Evolutionary conservation across 2,797 vertebrate genomes (phyloP).

Genomic region (Melanotaenia boesemani): DNA sequence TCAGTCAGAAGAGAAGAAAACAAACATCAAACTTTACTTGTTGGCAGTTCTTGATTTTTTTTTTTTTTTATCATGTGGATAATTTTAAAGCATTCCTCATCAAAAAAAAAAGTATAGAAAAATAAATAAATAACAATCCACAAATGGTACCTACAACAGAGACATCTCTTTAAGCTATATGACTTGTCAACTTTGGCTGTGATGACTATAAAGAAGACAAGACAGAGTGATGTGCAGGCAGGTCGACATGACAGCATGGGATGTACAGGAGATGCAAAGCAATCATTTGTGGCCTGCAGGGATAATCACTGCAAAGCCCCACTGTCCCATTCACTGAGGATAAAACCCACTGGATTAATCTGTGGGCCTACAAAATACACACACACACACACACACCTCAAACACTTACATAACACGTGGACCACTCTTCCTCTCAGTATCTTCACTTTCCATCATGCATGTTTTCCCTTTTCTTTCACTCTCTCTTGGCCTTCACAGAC

Average conservation of each 20-base stretch:
- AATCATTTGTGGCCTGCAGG: conserved; percentile 83
- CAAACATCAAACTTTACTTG: background rate
- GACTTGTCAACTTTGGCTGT: conserved; percentile 1
- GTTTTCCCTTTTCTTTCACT: conserved; percentile 57
- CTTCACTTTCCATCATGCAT: conserved; percentile 47
- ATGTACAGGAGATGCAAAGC: conserved; percentile 77
- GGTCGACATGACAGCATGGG: conserved; percentile 44
- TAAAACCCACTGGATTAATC: conserved; percentile 83
- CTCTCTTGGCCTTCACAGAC: conserved; percentile 20
- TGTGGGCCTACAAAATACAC: conserved; percentile 76
- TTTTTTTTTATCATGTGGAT: background rate
- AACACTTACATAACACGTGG: conserved; percentile 74
- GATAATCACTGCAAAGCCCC: conserved; percentile 84
- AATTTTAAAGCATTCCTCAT: background rate
- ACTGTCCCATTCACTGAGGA: conserved; percentile 83
- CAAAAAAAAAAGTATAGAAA: background rate
- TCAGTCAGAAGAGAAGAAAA: background rate
- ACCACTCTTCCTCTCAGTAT: conserved; percentile 48
- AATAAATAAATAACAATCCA: background rate
- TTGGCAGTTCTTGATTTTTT: background rate
- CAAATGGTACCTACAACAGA: background rate
- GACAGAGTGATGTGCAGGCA: background rate
- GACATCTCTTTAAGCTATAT: background rate
- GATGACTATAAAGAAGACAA: background rate
- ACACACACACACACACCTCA: conserved; percentile 57